phyloP scores from a whole-genome alignment of 2,888 invertebrate genomes.

The Dryadula phaetusa region DNA sequence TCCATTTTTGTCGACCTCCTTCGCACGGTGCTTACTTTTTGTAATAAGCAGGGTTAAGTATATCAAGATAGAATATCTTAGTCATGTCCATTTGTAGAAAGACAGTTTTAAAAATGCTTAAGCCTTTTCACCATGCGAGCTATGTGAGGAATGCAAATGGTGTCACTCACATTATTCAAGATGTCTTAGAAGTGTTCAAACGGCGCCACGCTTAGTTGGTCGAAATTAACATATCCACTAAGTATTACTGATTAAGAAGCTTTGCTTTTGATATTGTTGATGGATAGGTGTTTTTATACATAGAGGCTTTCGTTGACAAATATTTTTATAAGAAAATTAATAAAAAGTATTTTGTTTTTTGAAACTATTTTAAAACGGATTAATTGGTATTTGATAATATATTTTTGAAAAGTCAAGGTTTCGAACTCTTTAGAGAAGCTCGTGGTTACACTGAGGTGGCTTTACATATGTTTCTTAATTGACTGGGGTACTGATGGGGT shows the following conservation, averaged over 20 bases:
- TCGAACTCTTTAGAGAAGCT: too few relatives aligned
- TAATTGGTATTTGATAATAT: too few relatives aligned
- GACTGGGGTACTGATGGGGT: too few relatives aligned
- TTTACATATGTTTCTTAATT: too few relatives aligned
- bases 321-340: not conserved
- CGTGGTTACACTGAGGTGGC: too few relatives aligned
- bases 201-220: constrained; percentile 35
- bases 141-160: constrained; percentile 38
- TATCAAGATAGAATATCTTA: not conserved
- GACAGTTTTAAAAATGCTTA: constrained; percentile 15
- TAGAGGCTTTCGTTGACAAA: not conserved
- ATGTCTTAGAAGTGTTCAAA: constrained; percentile 37
- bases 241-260: constrained; percentile 24
- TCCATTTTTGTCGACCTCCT: not conserved
- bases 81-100: not conserved
- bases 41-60: not conserved
- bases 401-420: too few relatives aligned
- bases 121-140: constrained; percentile 29
- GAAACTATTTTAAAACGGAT: too few relatives aligned
- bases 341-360: too few relatives aligned
- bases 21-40: not conserved
- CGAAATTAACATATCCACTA: constrained; percentile 33
- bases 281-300: constrained; percentile 5
- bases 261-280: constrained; percentile 19
- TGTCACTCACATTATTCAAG: constrained; percentile 43